Evolutionary conservation across 2,797 vertebrate species (phyloP).

Genomic region (Helicolenus hilgendorfi): DNA sequence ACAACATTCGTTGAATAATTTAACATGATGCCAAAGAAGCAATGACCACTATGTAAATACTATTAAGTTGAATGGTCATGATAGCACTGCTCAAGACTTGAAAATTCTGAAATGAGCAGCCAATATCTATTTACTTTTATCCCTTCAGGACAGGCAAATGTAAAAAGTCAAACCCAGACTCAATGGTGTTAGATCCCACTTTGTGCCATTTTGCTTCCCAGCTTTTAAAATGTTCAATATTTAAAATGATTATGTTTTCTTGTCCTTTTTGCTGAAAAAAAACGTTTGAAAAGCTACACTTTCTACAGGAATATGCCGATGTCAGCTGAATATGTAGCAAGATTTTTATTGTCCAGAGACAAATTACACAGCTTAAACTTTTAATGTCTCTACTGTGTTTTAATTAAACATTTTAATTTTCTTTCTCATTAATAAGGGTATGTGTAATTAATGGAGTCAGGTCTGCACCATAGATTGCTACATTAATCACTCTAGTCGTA

Average conservation of each 20-base stretch:
- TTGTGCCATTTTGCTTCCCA: background rate
- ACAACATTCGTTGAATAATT: background rate
- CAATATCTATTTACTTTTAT: background rate
- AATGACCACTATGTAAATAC: background rate
- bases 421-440: conserved; percentile 51
- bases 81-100: background rate
- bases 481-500: conserved; percentile 79
- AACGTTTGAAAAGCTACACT: background rate
- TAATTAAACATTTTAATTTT: conserved; percentile 71
- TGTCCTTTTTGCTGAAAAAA: background rate
- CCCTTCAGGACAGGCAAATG: background rate
- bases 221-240: background rate
- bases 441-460: conserved; percentile 64
- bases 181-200: background rate
- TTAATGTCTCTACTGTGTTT: conserved; percentile 43
- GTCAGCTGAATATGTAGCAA: background rate
- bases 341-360: conserved; percentile 26
- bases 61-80: background rate
- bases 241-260: background rate
- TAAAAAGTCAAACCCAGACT: background rate
- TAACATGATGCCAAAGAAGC: background rate
- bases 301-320: background rate
- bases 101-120: background rate
- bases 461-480: conserved; percentile 59
- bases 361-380: conserved; percentile 51